Conservation (phyloP, 2,113 vertebrate species). For the Melanerpes aurifrons region DNA sequence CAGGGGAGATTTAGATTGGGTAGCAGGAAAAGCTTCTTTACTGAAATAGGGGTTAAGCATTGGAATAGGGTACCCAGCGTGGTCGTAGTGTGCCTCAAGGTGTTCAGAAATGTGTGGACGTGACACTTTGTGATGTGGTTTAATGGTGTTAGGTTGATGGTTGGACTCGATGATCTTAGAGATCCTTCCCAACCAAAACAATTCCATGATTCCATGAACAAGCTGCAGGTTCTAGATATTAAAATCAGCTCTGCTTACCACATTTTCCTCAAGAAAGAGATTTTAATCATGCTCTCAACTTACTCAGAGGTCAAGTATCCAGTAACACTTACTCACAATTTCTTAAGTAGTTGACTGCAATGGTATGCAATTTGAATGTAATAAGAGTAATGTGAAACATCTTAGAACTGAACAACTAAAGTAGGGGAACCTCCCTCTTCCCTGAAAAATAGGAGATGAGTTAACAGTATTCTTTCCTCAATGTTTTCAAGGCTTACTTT, state of each 20-base stretch:
- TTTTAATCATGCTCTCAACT: neutral
- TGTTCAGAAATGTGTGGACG: no score
- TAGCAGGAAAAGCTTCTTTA: no score
- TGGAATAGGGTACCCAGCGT: no score
- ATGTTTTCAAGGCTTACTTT: neutral
- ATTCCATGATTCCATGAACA: neutral
- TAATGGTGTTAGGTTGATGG: no score
- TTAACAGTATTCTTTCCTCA: neutral
- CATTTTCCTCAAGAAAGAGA: neutral
- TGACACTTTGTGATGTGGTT: no score
- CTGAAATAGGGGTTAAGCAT: no score
- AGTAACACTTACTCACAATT: constrained; percentile 9
- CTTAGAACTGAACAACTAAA: neutral
- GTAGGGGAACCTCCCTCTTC: neutral
- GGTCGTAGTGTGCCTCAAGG: no score
- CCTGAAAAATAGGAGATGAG: neutral
- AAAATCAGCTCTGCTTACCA: neutral
- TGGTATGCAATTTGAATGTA: constrained; percentile 35
- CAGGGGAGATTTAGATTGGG: no score
- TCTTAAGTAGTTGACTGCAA: constrained; percentile 17
- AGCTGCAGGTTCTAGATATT: neutral
- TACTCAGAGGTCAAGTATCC: constrained; percentile 31
- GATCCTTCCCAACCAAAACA: no score
- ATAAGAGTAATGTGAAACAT: constrained; percentile 10
- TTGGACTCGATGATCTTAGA: no score